Evolutionary conservation across 1,140 invertebrate species (phyloP), one percentile per base, ranked within the genome.

Genomic region (Limonius californicus): DNA sequence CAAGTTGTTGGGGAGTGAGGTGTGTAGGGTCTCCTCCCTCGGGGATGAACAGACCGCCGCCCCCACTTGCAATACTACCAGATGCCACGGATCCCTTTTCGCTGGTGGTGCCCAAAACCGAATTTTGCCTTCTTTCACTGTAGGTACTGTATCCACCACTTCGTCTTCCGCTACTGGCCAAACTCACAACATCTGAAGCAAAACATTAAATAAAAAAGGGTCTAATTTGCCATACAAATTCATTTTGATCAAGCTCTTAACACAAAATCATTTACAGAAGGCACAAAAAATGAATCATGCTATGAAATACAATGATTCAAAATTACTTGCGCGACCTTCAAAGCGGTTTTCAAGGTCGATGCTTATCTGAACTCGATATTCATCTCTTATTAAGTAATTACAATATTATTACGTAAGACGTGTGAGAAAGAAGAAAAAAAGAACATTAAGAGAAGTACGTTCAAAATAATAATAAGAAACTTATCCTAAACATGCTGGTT

Each of bases 1-100:
- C 85, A 20, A 87, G 70, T 60, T 87, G 85, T 67, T 87, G 85
- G n/a, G 85, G 84, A 9, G 85, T 85, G 8, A 87, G 77, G 14
- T 80, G 77, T 1, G 81, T 77, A 21, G 78, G 76, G 56, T 61
- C 55, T 54, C 35, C 54, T 43, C 54, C 58, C 54, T 69, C 72
- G 15, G 66, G 66, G 23, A 71, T 66, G 2, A 68, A 66, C 9
- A 71, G 20, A 2, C 35, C 35, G 35, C 64, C 65, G 35, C 71
- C 71, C 54, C 64, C 62, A 35, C 56, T 63, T 14, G 50, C 62
- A 30, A 83, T n/a, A 16, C 84, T 86, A 9, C 84, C 84, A 0
- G 84, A 86, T 7, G 84, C 83, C 53, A 86, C 59, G 0, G 85
- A 87, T 18, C 83, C 67, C 14, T 82, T 78, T 70, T 87, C 85